phyloP scores from a whole-genome alignment of 2,113 vertebrate species.

The Paratilapia polleni region DNA sequence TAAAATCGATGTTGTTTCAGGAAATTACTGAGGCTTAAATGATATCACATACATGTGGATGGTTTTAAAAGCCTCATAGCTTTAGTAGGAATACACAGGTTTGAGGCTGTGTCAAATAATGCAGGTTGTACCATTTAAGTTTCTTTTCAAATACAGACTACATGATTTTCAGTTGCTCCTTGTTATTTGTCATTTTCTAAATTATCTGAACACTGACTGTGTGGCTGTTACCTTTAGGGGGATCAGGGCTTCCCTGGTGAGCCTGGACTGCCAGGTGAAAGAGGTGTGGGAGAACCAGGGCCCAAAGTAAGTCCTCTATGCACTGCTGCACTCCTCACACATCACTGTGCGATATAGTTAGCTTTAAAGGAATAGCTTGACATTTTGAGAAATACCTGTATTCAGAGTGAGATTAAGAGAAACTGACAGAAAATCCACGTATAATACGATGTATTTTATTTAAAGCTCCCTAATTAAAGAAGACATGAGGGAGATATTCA shows the following conservation, averaged over 20 bases:
- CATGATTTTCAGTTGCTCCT: no score
- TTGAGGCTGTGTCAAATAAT: no score
- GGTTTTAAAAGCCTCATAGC: no score
- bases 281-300: conserved; percentile 75
- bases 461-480: neutral
- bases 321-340: neutral
- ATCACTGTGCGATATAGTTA: neutral
- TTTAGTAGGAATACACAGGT: no score
- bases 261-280: conserved; percentile 71
- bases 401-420: neutral
- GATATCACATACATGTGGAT: no score
- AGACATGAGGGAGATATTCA: fast-evolving
- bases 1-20: neutral
- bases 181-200: no score
- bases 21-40: neutral
- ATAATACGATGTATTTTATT: neutral
- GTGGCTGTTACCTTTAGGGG: conserved; percentile 67
- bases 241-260: conserved; percentile 75
- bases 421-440: neutral
- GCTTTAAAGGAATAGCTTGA: neutral
- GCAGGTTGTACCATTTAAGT: no score
- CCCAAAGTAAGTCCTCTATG: conserved; percentile 72
- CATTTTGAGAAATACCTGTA: neutral
- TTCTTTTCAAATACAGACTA: no score
- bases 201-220: neutral